Conservation (phyloP, 1,140 invertebrate genomes). For the Papilio polytes region DNA sequence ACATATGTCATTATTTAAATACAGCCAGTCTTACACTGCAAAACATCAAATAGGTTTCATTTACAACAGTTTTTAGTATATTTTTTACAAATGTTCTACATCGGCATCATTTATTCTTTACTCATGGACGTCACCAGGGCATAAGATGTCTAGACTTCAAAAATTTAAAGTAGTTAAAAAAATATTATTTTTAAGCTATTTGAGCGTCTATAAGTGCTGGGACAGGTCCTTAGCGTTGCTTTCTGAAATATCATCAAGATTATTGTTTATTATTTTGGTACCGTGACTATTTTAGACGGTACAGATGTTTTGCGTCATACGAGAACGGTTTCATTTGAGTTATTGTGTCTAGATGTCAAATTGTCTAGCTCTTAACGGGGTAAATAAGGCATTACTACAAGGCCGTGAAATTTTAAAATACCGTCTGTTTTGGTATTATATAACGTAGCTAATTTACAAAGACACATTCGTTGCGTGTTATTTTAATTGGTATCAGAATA, state of each 20-base stretch:
- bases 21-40: no score
- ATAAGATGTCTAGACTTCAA: no score
- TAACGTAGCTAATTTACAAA: slow-evolving; percentile 12
- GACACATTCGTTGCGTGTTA: slow-evolving; percentile 14
- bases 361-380: neutral
- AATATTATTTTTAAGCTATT: no score
- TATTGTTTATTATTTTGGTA: neutral
- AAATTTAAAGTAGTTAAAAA: no score
- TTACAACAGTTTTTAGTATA: no score
- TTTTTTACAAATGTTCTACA: neutral
- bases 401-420: neutral
- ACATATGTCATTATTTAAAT: no score
- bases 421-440: neutral
- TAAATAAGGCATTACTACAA: neutral
- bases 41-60: no score
- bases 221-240: neutral
- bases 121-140: no score
- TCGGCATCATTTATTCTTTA: neutral
- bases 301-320: neutral
- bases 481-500: slow-evolving; percentile 17
- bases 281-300: neutral
- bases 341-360: neutral
- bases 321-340: neutral
- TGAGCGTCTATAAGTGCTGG: no score
- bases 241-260: neutral